These are phyloP conservation scores for Tetropium fuscum DNA, from an alignment of 2,888 invertebrate genomes.

Conservation along the genomic window DNA sequence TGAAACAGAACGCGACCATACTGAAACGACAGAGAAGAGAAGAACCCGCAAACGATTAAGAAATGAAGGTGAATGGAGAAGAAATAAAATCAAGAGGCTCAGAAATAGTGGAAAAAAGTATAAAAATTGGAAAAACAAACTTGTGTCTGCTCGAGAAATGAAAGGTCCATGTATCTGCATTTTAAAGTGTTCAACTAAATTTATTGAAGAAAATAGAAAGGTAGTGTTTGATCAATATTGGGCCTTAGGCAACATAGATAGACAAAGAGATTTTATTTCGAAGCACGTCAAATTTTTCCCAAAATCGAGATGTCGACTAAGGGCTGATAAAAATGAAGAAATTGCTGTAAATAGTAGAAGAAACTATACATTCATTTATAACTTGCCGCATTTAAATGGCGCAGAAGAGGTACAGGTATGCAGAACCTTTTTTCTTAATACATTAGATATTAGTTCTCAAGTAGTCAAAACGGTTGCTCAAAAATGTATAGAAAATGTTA, in stretches of 20 bases:
- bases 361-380: background rate
- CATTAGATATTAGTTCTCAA: conserved; percentile 3
- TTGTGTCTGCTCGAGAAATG: background rate
- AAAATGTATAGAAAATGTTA: conserved; percentile 3
- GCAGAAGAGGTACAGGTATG: conserved; percentile 1
- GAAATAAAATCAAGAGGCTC: background rate
- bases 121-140: background rate
- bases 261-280: background rate
- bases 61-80: background rate
- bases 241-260: background rate
- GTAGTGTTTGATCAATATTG: background rate
- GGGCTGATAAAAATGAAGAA: background rate
- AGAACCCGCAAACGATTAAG: background rate
- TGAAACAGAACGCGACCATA: background rate
- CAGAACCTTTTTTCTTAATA: conserved; percentile 1
- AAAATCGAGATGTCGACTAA: conserved; percentile 1
- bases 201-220: background rate
- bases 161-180: background rate
- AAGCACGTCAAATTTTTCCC: background rate
- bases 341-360: background rate
- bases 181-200: background rate
- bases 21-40: background rate
- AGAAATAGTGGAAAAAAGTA: conserved; percentile 4
- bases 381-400: background rate
- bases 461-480: background rate